These are phyloP conservation scores for Anoplophora glabripennis DNA, from an alignment of 1,140 invertebrate species.

Conservation along the genomic window DNA sequence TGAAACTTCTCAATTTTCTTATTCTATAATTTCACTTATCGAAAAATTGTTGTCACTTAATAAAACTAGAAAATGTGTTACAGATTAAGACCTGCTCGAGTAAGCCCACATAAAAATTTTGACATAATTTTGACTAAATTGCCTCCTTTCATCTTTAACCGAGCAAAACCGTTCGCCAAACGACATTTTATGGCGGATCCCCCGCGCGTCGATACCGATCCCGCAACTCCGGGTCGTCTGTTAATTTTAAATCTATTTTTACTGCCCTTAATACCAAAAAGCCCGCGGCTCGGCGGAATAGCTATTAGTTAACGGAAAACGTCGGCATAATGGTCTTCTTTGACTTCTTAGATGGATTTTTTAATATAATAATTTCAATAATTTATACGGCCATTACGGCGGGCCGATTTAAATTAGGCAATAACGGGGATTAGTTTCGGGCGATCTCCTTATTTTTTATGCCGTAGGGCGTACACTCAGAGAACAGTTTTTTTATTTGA, in stretches of 20 bases:
- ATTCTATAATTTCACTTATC: too few species aligned
- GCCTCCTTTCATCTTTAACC: too few species aligned
- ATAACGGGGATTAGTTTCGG: constrained; percentile 44
- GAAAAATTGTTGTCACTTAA: too few species aligned
- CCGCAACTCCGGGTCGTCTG: constrained; percentile 14
- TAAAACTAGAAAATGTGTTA: too few species aligned
- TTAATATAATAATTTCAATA: constrained; percentile 68
- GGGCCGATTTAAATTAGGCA: constrained; percentile 48
- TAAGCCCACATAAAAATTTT: too few species aligned
- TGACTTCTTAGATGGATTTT: constrained; percentile 64
- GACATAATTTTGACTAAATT: too few species aligned
- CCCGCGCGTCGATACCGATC: too few species aligned
- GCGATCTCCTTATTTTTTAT: constrained; percentile 20
- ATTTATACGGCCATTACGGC: constrained; percentile 52
- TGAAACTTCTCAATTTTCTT: too few species aligned
- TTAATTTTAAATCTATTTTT: constrained; percentile 38
- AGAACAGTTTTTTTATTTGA: too few species aligned
- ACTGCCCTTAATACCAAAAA: constrained; percentile 27
- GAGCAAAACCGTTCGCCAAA: too few species aligned
- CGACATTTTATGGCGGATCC: too few species aligned
- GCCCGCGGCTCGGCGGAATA: constrained; percentile 19
- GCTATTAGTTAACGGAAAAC: constrained; percentile 8
- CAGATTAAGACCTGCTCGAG: too few species aligned
- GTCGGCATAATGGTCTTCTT: constrained; percentile 50
- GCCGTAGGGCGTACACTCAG: background rate